These are phyloP conservation scores for Notocelia uddmanniana DNA, from an alignment of 2,888 invertebrate genomes.

Conservation along the genomic window DNA sequence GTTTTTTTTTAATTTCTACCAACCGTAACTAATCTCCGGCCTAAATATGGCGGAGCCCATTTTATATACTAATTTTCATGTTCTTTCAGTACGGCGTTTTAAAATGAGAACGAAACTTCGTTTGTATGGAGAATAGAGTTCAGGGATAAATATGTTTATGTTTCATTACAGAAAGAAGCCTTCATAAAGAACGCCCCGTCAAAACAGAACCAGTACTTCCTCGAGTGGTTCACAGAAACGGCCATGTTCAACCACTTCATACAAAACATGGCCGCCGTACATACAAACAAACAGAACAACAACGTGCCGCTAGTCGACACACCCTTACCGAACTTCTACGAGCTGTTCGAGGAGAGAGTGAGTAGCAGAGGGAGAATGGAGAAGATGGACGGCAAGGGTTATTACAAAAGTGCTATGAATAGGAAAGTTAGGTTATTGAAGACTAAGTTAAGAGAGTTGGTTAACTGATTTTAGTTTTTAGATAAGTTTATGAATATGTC, in stretches of 20 bases:
- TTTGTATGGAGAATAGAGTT: no score
- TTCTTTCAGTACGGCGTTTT: no score
- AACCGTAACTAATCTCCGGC: no score
- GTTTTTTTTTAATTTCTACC: no score
- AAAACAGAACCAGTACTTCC: conserved; percentile 89
- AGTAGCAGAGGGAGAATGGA: conserved; percentile 57
- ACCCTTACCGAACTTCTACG: conserved; percentile 77
- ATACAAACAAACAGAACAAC: conserved; percentile 50
- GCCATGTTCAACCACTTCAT: conserved; percentile 93
- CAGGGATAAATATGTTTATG: no score
- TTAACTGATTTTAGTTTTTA: conserved; percentile 58
- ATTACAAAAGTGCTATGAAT: conserved; percentile 78
- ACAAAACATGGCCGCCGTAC: conserved; percentile 77
- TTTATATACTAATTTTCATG: no score
- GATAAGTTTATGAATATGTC: no score
- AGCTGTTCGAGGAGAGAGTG: conserved; percentile 72
- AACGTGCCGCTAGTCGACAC: conserved; percentile 66
- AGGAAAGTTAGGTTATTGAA: conserved; percentile 75
- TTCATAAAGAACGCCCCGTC: conserved; percentile 88
- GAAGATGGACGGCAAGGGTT: conserved; percentile 61
- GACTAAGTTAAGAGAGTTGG: conserved; percentile 75
- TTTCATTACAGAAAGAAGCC: conserved; percentile 88
- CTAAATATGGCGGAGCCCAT: no score
- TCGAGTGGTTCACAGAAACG: conserved; percentile 95
- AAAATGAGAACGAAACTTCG: no score